Conservation (phyloP, 1,140 invertebrate species). For the Halictus rubicundus region DNA sequence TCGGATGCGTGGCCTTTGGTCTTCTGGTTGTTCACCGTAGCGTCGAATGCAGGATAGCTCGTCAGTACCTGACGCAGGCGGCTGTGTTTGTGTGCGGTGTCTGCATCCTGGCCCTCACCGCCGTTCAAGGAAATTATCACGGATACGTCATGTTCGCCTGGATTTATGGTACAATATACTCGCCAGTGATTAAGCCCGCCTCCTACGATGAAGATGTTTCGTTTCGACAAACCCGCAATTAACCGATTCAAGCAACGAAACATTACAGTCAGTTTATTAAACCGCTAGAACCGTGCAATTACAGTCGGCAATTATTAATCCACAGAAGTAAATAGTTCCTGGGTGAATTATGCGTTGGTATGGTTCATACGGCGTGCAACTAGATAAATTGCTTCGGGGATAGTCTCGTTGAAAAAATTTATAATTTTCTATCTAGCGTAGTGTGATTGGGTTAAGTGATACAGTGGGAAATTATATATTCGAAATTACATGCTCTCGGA, state of each 20-base stretch:
- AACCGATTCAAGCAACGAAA: not conserved
- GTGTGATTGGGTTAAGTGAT: too few relatives aligned
- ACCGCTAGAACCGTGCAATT: not conserved
- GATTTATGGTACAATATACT: constrained; percentile 84
- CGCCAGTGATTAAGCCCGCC: not conserved
- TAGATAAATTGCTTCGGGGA: too few relatives aligned
- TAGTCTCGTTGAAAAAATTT: too few relatives aligned
- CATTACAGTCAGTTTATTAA: not conserved
- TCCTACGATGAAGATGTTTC: not conserved
- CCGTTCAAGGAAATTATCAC: constrained; percentile 88
- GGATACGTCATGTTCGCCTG: constrained; percentile 92
- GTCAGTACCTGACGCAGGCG: constrained; percentile 91
- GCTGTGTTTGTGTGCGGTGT: constrained; percentile 89
- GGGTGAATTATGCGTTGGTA: too few relatives aligned
- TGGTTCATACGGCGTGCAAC: too few relatives aligned
- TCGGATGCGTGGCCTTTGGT: constrained; percentile 91
- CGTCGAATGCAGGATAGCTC: constrained; percentile 90
- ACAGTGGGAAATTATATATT: too few relatives aligned
- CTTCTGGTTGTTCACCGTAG: constrained; percentile 90
- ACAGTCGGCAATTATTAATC: not conserved
- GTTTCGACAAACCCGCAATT: not conserved
- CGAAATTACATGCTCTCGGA: too few relatives aligned
- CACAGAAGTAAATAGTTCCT: too few relatives aligned
- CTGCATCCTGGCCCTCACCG: constrained; percentile 90
- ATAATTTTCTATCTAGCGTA: too few relatives aligned